A percentile compares a stretch with the other conserved stretches of the same genome.
Conservation (phyloP, 2,888 invertebrate species). For the Perizoma affinitatum region DNA sequence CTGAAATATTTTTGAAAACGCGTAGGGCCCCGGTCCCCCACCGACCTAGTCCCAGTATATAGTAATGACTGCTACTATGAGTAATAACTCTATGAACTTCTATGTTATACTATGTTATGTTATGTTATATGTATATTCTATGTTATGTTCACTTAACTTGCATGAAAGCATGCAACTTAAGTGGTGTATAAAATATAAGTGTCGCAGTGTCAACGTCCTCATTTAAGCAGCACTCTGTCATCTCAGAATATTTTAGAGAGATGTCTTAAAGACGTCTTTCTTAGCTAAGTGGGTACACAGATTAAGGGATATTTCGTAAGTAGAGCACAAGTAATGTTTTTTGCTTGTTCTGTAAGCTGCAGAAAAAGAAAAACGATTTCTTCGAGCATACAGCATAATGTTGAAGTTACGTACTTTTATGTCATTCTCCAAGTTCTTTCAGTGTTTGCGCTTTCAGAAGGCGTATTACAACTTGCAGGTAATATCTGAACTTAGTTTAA, state of each 20-base stretch:
- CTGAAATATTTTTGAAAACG: no score
- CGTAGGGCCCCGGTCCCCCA: no score
- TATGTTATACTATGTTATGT: no score
- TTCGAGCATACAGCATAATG: background rate
- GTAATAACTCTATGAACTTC: no score
- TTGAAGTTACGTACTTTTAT: background rate
- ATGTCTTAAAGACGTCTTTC: constrained; percentile 12
- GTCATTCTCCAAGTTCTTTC: background rate
- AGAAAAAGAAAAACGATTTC: background rate
- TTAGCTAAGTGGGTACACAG: constrained; percentile 8
- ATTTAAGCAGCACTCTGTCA: constrained; percentile 9
- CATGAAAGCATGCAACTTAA: no score
- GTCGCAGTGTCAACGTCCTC: constrained; percentile 9
- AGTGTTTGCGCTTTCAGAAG: background rate
- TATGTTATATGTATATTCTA: no score
- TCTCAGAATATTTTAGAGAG: constrained; percentile 21
- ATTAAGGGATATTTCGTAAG: background rate
- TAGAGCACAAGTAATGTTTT: background rate
- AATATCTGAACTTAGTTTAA: no score
- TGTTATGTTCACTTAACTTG: no score
- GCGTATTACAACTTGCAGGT: no score
- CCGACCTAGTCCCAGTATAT: no score
- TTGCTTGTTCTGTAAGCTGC: constrained; percentile 1
- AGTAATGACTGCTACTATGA: no score
- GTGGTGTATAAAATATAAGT: no score